Conservation (phyloP, 2,888 invertebrate species). For the Acanthosoma haemorrhoidale region DNA sequence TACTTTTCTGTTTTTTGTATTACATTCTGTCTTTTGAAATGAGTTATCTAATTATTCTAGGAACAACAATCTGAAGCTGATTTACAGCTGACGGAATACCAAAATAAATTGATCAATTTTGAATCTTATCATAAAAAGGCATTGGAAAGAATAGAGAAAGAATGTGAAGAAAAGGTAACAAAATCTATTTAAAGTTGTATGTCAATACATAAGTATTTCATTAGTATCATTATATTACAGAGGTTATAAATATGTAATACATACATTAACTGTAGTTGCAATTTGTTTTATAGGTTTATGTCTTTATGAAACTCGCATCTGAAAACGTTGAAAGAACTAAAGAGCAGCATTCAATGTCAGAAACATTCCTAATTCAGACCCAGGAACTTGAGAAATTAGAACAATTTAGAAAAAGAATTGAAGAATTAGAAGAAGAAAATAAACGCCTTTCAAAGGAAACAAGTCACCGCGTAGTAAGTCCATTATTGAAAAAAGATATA, state of each 20-base stretch:
- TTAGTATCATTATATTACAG: background rate
- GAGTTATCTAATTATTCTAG: slow-evolving; percentile 6
- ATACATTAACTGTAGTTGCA: background rate
- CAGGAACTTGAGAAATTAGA: slow-evolving; percentile 33
- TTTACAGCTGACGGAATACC: slow-evolving; percentile 23
- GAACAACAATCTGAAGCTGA: slow-evolving; percentile 31
- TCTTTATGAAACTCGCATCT: slow-evolving; percentile 19
- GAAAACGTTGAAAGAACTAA: background rate
- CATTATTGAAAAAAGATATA: too few species aligned
- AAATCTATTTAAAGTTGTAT: background rate
- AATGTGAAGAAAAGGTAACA: background rate
- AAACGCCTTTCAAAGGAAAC: background rate
- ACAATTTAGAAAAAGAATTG: slow-evolving; percentile 23
- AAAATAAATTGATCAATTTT: slow-evolving; percentile 4
- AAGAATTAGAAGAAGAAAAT: slow-evolving; percentile 31
- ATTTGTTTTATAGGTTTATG: slow-evolving; percentile 10
- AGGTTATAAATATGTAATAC: background rate
- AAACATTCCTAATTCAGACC: slow-evolving; percentile 20
- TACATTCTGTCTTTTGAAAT: too few species aligned
- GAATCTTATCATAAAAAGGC: background rate
- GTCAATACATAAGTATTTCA: background rate
- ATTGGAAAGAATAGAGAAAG: too few species aligned
- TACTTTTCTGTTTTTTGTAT: too few species aligned
- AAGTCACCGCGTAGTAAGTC: background rate
- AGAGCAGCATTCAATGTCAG: background rate